Evolutionary conservation across 2,888 invertebrate species (phyloP).

Genomic region (Heliothis peltigera): DNA sequence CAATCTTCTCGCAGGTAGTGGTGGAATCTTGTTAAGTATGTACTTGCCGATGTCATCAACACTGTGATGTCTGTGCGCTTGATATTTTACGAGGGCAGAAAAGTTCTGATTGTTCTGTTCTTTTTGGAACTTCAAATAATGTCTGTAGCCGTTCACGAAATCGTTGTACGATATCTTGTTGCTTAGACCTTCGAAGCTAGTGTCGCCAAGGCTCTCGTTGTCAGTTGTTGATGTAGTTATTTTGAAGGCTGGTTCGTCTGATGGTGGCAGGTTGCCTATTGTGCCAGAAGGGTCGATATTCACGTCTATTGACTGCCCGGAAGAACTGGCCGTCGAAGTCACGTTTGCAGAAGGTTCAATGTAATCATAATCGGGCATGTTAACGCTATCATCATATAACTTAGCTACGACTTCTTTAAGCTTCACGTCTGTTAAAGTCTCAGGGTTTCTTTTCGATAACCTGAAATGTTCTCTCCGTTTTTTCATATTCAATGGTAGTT

Average conservation of each 20-base stretch:
- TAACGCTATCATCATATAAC: constrained; percentile 60
- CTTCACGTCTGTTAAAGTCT: constrained; percentile 60
- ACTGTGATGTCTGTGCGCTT: constrained; percentile 83
- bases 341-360: constrained; percentile 30
- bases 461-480: constrained; percentile 42
- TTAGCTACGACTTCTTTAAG: constrained; percentile 56
- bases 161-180: constrained; percentile 79
- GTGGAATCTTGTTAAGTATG: constrained; percentile 80
- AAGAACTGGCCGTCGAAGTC: background rate
- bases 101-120: constrained; percentile 74
- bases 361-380: constrained; percentile 62
- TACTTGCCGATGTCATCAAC: constrained; percentile 86
- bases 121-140: constrained; percentile 80
- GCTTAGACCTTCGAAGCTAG: constrained; percentile 70
- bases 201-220: constrained; percentile 42
- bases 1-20: constrained; percentile 62
- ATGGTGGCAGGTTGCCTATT: background rate
- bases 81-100: constrained; percentile 78
- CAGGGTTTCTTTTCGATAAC: constrained; percentile 62
- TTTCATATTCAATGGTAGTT: constrained; percentile 11
- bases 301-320: background rate
- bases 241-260: background rate
- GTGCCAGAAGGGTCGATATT: constrained; percentile 2
- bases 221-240: background rate
- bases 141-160: constrained; percentile 81